Evolutionary conservation across 2,797 vertebrate species (phyloP).

Genomic region (Lagocephalus sceleratus): DNA sequence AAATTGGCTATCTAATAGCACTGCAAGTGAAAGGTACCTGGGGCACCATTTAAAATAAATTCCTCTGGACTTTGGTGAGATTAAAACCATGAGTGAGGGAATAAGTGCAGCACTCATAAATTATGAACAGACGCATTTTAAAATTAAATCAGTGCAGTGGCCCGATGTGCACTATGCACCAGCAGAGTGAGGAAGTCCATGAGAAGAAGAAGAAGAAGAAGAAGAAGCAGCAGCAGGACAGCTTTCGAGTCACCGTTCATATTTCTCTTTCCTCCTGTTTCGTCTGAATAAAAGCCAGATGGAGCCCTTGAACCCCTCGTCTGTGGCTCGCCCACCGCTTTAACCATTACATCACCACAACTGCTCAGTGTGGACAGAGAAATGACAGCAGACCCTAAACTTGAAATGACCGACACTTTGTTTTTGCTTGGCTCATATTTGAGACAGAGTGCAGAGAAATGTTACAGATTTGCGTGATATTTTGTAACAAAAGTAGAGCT

Average conservation of each 20-base stretch:
- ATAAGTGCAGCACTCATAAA: constrained; percentile 62
- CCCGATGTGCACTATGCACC: constrained; percentile 20
- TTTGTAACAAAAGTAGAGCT: too few species aligned
- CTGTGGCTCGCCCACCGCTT: constrained; percentile 47
- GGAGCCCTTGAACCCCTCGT: constrained; percentile 55
- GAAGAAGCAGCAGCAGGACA: constrained; percentile 45
- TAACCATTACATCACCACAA: constrained; percentile 57
- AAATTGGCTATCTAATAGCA: constrained; percentile 8
- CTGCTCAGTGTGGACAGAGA: constrained; percentile 39
- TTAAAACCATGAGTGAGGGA: constrained; percentile 58
- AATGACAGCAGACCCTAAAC: constrained; percentile 30
- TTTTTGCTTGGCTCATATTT: too few species aligned
- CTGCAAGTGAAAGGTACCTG: constrained; percentile 23
- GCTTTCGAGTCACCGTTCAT: constrained; percentile 32
- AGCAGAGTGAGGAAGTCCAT: constrained; percentile 11
- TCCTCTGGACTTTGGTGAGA: constrained; percentile 34
- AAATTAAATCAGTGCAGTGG: constrained; percentile 28
- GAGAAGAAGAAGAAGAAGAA: constrained; percentile 40
- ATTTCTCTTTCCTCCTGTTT: constrained; percentile 40
- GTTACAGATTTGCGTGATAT: too few species aligned
- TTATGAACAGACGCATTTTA: constrained; percentile 49
- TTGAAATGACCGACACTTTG: too few species aligned
- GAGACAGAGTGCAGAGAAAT: too few species aligned
- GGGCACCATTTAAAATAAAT: constrained; percentile 34
- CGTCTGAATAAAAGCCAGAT: constrained; percentile 57